These are phyloP conservation scores for Andrena flavipes DNA, from an alignment of 2,888 invertebrate genomes.

Conservation along the genomic window DNA sequence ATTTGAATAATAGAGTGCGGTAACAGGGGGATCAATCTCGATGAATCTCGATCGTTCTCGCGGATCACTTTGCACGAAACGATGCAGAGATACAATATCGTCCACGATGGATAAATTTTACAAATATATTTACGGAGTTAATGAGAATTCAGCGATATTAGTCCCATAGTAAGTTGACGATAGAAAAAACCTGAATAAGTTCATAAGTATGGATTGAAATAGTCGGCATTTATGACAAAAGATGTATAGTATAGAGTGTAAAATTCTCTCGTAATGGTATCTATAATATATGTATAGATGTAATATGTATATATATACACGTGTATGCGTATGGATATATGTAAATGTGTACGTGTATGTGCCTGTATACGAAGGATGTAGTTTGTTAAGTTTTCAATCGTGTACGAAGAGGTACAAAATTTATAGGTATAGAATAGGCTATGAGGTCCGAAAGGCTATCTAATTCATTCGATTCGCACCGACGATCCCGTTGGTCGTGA, in stretches of 20 bases:
- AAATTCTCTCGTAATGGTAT: slow-evolving; percentile 71
- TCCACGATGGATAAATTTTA: slow-evolving; percentile 58
- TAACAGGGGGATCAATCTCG: background rate
- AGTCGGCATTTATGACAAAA: slow-evolving; percentile 71
- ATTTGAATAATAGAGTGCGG: background rate
- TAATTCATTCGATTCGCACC: slow-evolving; percentile 61
- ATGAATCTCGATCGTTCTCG: slow-evolving; percentile 36
- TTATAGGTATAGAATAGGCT: slow-evolving; percentile 79
- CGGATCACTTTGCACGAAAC: slow-evolving; percentile 45
- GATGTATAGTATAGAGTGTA: slow-evolving; percentile 75
- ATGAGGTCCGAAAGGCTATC: slow-evolving; percentile 77
- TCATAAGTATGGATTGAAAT: slow-evolving; percentile 69
- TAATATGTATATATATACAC: slow-evolving; percentile 53
- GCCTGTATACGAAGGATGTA: slow-evolving; percentile 59
- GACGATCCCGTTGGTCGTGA: slow-evolving; percentile 47
- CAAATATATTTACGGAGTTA: slow-evolving; percentile 66
- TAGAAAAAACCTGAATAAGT: slow-evolving; percentile 78
- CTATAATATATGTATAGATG: slow-evolving; percentile 61
- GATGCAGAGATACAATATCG: slow-evolving; percentile 59
- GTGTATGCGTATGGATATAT: background rate
- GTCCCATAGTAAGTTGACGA: slow-evolving; percentile 80
- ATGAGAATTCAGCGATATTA: slow-evolving; percentile 77
- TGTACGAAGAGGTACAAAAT: slow-evolving; percentile 83
- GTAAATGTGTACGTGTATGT: slow-evolving; percentile 8
- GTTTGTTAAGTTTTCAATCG: slow-evolving; percentile 61